Evolutionary conservation across 1,140 invertebrate species (phyloP), one percentile per base, ranked within the genome.

Genomic region (Hyposmocoma kahamanoa): DNA sequence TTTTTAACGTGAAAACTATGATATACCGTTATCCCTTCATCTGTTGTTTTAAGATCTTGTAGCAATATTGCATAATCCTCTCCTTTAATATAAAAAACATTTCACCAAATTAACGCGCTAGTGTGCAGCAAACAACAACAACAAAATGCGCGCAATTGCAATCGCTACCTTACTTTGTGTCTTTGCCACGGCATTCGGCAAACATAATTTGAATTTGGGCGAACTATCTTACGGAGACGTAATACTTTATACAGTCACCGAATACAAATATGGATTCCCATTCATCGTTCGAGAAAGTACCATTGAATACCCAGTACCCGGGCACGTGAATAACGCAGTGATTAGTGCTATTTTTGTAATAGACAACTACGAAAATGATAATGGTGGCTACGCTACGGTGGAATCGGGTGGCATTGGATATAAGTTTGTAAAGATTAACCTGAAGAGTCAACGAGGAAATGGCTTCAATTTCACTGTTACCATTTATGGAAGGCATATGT

Each of bases 291-390:
- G 81, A 30, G 70, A 71, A 8, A 78, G 67, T 42, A 59, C 62
- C 5, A 64, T 85, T 1, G 77, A 83, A 21, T 85, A 68, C 42
- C 81, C 81, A 0, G 67, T 72, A 56, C 63, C 66, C 38, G 79
- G 79, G 10, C 49, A 62, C 1, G 56, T 65, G 10, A 85, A 82
- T 55, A 82, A 70, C 47, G 79, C 81, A 1, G 71, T 65, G 28
- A 85, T 85, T 0, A 70, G 54, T 4, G 73, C 87, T 32, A 75
- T 91, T 1, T 78, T 83, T 34, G 75, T 90, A 3, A 84, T 88
- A 26, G 90, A 91, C 47, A 79, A 88, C 28, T 77, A 87, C 2
- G 67, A 45, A 0, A 86, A 91, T 30, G 90, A 90, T 0, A 85
- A 80, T 4, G 90, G 90, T 0, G 90, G 90, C 2, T 86, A 81